Conservation (phyloP, 2,888 invertebrate species). For the Apamea anceps region DNA sequence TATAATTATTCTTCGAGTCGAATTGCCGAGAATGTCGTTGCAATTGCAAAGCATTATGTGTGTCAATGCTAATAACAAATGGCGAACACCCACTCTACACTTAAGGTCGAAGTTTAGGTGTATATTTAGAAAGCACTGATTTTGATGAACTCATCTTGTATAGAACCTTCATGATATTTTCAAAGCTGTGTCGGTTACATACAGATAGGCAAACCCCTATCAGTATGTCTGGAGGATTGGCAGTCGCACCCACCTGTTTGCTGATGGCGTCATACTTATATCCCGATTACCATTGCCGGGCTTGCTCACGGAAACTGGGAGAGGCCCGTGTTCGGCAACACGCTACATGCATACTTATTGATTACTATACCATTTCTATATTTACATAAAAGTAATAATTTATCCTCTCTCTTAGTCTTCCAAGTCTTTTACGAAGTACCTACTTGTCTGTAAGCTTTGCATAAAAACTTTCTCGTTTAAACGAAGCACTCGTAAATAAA, state of each 20-base stretch:
- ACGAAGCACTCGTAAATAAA: conserved; percentile 39
- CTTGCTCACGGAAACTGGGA: conserved; percentile 30
- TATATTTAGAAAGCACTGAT: conserved; percentile 76
- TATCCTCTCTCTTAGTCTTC: conserved; percentile 15
- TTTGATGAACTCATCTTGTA: conserved; percentile 73
- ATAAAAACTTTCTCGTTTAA: conserved; percentile 48
- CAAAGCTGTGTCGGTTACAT: conserved; percentile 8
- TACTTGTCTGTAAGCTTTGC: conserved; percentile 30
- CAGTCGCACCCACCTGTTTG: conserved; percentile 51
- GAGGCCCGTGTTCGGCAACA: conserved; percentile 28
- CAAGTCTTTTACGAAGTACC: conserved; percentile 22
- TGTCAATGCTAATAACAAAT: conserved; percentile 86
- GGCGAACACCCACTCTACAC: conserved; percentile 79
- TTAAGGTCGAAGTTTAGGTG: conserved; percentile 81
- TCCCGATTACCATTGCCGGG: conserved; percentile 40
- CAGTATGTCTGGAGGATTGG: conserved; percentile 33
- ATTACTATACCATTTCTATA: conserved; percentile 6
- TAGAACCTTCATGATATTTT: background rate
- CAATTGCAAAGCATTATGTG: conserved; percentile 79
- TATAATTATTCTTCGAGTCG: conserved; percentile 75
- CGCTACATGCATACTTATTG: conserved; percentile 19
- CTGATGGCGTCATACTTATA: conserved; percentile 45
- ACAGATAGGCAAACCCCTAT: conserved; percentile 33
- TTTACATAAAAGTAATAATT: conserved; percentile 17
- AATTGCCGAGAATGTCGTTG: conserved; percentile 79